Conservation (phyloP, 1,140 invertebrate genomes). For the Ditylenchus dipsaci region DNA sequence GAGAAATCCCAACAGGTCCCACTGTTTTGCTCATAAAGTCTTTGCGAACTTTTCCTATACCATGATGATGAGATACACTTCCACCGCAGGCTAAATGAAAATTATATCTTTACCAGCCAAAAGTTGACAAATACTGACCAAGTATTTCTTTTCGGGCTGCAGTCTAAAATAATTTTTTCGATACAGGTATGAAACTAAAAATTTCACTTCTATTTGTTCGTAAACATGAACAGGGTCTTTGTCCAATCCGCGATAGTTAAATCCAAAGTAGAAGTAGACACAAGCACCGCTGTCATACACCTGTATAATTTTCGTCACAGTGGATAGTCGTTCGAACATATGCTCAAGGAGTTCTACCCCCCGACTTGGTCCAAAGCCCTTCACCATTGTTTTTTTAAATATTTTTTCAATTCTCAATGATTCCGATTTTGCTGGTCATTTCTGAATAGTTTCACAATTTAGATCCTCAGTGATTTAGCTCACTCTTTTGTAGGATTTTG, state of each 20-base stretch:
- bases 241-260: slow-evolving; percentile 69
- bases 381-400: too few relatives aligned
- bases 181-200: neutral
- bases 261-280: slow-evolving; percentile 95
- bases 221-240: slow-evolving; percentile 73
- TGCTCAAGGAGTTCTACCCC: too few relatives aligned
- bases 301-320: slow-evolving; percentile 74
- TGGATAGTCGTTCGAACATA: too few relatives aligned
- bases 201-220: slow-evolving; percentile 69
- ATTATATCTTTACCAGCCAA: too few relatives aligned
- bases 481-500: too few relatives aligned
- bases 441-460: too few relatives aligned
- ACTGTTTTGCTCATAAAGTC: slow-evolving; percentile 75
- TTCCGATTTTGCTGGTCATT: too few relatives aligned
- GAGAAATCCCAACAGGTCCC: slow-evolving; percentile 70
- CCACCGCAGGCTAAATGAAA: slow-evolving; percentile 72
- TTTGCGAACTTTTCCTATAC: slow-evolving; percentile 81
- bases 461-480: too few relatives aligned
- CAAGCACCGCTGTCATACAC: slow-evolving; percentile 94
- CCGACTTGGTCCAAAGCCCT: too few relatives aligned
- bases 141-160: slow-evolving; percentile 81
- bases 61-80: slow-evolving; percentile 75
- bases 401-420: too few relatives aligned
- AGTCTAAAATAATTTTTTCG: slow-evolving; percentile 66
- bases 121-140: too few relatives aligned